Base-by-base conservation (phyloP, 2,888 invertebrate genomes). In the Darwinula stevensoni region DNA sequence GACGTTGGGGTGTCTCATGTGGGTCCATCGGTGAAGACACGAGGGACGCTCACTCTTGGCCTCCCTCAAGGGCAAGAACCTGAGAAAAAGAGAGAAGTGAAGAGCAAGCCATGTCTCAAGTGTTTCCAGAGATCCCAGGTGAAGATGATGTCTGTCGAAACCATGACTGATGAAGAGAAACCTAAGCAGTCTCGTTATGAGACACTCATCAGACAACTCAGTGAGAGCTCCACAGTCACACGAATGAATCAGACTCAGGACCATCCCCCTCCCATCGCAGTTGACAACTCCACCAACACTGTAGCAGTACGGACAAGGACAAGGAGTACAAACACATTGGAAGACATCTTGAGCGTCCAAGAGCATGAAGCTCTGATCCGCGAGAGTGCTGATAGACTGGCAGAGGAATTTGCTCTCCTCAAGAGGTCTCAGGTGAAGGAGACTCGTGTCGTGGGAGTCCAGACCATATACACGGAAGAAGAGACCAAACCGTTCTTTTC, bases 241-340 rank as follows among this genome's bases (percentile, higher is more conserved):
- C 31, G 40, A 3, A 17, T 39, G 22, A 36, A 37, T 14, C 37
- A 36, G 14, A 36, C 38, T 3, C 36, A 37, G 30, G 32, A 31
- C 6, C 31, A 31, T 14, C 37, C 40, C 4, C 40, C 40, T 14
- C 30, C 32, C 6, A 34, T 40, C 16, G 37, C 38, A n/a, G 37
- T 39, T 16, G 40, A 40, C 29, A 40, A 37, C 16, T 39, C 40
- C 4, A 39, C 38, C 16, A 39, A 40, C 32, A 40, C 40, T 6
- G n/a, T n/a, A n/a, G n/a, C n/a, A n/a, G n/a, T n/a, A n/a, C n/a
- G n/a, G n/a, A n/a, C n/a, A n/a, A n/a, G n/a, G n/a, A n/a, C n/a
- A n/a, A n/a, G n/a, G n/a, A n/a, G n/a, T n/a, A n/a, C n/a, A n/a
- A n/a, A n/a, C n/a, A n/a, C n/a, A n/a, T n/a, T n/a, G n/a, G n/a